These are phyloP conservation scores for Cybosia mesomella DNA, from an alignment of 2,888 invertebrate genomes.

Conservation along the genomic window DNA sequence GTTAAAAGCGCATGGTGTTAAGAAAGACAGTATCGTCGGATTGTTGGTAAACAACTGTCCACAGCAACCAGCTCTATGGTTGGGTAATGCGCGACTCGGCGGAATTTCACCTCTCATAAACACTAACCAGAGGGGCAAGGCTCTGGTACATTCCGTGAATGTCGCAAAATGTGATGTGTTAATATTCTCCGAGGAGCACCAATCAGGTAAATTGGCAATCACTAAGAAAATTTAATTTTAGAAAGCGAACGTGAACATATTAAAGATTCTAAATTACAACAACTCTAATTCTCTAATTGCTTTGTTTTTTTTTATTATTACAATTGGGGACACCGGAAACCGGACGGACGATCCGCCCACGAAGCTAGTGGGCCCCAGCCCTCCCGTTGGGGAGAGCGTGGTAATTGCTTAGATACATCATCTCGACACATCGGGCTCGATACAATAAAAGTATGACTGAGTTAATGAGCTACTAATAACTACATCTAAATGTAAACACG, in stretches of 20 bases:
- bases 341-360: too few species aligned
- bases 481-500: not conserved
- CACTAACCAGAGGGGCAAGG: constrained; percentile 94
- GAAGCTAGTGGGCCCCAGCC: too few species aligned
- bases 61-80: constrained; percentile 96
- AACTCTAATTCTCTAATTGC: too few species aligned
- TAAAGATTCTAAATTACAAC: too few species aligned
- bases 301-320: too few species aligned
- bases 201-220: constrained; percentile 83
- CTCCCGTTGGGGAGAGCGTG: too few species aligned
- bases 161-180: constrained; percentile 95
- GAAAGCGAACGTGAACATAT: not conserved
- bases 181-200: constrained; percentile 92
- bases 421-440: not conserved
- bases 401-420: not conserved
- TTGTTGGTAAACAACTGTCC: constrained; percentile 96
- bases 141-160: constrained; percentile 95
- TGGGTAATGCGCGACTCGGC: constrained; percentile 96
- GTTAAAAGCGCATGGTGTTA: constrained; percentile 92
- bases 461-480: not conserved
- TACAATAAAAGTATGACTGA: not conserved
- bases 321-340: too few species aligned
- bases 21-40: constrained; percentile 95
- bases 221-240: not conserved
- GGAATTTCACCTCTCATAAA: constrained; percentile 96